Conservation (phyloP, 2,888 invertebrate genomes). For the Chymomyza procnemis region DNA sequence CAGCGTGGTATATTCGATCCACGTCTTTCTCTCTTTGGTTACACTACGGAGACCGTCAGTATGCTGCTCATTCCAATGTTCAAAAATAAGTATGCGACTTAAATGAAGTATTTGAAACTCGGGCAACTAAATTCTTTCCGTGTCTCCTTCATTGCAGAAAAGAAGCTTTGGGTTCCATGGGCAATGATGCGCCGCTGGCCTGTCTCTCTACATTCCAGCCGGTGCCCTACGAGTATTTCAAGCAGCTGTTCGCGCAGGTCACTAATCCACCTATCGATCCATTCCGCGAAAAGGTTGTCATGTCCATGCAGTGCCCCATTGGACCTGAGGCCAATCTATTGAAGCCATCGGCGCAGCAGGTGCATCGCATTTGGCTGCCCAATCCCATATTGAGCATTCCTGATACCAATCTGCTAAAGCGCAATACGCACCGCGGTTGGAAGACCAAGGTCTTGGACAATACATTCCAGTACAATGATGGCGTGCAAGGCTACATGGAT, state of each 20-base stretch:
- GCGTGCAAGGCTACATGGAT: conserved; percentile 86
- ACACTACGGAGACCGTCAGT: conserved; percentile 96
- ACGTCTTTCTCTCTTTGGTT: conserved; percentile 92
- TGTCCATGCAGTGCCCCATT: conserved; percentile 97
- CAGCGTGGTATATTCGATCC: conserved; percentile 85
- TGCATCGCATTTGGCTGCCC: conserved; percentile 92
- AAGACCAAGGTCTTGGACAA: conserved; percentile 91
- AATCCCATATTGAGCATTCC: conserved; percentile 96
- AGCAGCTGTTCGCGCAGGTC: conserved; percentile 98
- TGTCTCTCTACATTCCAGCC: conserved; percentile 98
- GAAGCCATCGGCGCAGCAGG: conserved; percentile 91
- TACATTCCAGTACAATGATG: conserved; percentile 89
- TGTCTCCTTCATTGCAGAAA: conserved; percentile 82
- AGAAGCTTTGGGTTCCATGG: conserved; percentile 99
- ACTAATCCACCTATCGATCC: conserved; percentile 99
- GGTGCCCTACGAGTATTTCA: conserved; percentile 97
- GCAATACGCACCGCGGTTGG: conserved; percentile 92
- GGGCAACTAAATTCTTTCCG: background rate
- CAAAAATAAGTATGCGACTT: conserved; percentile 87
- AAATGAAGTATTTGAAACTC: background rate
- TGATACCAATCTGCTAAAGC: conserved; percentile 92
- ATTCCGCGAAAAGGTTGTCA: conserved; percentile 97
- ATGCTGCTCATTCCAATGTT: conserved; percentile 98
- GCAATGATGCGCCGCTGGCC: conserved; percentile 98
- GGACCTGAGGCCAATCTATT: conserved; percentile 97